Evolutionary conservation across 2,888 invertebrate species (phyloP), one percentile per base, ranked within the genome.

Genomic region (Papilio demoleus): DNA sequence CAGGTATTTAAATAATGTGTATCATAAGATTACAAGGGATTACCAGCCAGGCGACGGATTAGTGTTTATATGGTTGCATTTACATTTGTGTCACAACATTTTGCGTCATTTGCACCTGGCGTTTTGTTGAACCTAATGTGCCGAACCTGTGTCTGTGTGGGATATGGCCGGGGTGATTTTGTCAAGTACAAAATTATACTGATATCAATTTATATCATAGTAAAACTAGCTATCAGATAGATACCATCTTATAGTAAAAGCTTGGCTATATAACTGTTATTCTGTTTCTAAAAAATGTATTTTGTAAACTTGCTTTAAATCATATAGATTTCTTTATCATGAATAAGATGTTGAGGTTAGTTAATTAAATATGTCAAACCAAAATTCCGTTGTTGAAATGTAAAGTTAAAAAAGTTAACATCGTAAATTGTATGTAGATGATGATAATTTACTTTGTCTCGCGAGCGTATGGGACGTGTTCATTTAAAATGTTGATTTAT

Each of bases 81-180:
- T 9, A 56, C 31, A 56, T 31, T 56, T n/a, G n/a, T 56, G 53
- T 56, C 53, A 17, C 53, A 56, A 56, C 53, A 56, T 56, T 27
- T 56, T 56, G 53, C 53, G 53, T 56, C 31, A 56, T 31, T 31
- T 31, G 53, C 53, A 56, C 53, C 31, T 56, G 31, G 8, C n/a
- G 24, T 50, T 24, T n/a, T 53, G n/a, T 27, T 27, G n/a, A 27
- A 27, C 53, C 14, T 22, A 12, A 24, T 9, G 0, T 45, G n/a
- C n/a, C n/a, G n/a, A n/a, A n/a, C n/a, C n/a, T n/a, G n/a, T n/a
- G n/a, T n/a, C n/a, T n/a, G n/a, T n/a, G n/a, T n/a, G n/a, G n/a
- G n/a, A n/a, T n/a, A n/a, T n/a, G n/a, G n/a, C n/a, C n/a, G n/a
- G n/a, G n/a, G n/a, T n/a, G n/a, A 31, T 31, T 31, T 31, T 31